These are phyloP conservation scores for Rallus crepitans DNA, from an alignment of 2,797 vertebrate species.

Conservation along the genomic window DNA sequence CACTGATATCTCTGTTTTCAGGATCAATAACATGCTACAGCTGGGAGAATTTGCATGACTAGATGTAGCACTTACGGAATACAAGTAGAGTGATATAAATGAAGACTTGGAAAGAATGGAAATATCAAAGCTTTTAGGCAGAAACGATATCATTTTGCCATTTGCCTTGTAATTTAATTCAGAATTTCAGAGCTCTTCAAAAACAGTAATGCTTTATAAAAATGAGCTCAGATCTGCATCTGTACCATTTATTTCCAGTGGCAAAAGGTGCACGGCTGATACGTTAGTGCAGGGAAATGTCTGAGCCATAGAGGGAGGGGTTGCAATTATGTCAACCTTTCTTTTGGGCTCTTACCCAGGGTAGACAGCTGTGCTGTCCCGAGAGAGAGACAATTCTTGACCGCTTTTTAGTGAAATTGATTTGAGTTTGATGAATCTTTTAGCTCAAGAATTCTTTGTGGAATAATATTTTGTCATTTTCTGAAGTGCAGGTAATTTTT, in stretches of 20 bases:
- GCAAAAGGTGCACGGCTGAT: not conserved
- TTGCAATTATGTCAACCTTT: not conserved
- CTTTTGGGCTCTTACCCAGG: not conserved
- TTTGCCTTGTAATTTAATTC: constrained; percentile 76
- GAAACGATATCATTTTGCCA: constrained; percentile 64
- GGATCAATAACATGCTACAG: constrained; percentile 54
- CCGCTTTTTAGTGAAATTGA: not conserved
- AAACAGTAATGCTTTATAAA: constrained; percentile 61
- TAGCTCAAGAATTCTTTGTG: not conserved
- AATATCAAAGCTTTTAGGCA: constrained; percentile 74
- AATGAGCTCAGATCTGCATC: constrained; percentile 23
- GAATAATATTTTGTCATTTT: not conserved
- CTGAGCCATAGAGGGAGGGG: not conserved
- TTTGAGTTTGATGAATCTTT: not conserved
- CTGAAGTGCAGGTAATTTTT: not conserved
- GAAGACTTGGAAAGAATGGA: constrained; percentile 61
- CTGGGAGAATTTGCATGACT: constrained; percentile 65
- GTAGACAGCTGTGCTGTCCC: not conserved
- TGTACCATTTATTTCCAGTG: constrained; percentile 30
- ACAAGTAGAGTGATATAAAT: constrained; percentile 58
- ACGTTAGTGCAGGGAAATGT: not conserved
- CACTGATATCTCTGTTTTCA: constrained; percentile 52
- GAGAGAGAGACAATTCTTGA: not conserved
- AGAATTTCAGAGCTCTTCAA: constrained; percentile 63
- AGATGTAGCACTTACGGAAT: constrained; percentile 65